A percentile compares a stretch with the other conserved stretches of the same genome.
Conservation (phyloP, 2,888 invertebrate species). For the Alviniconcha strummeri region DNA sequence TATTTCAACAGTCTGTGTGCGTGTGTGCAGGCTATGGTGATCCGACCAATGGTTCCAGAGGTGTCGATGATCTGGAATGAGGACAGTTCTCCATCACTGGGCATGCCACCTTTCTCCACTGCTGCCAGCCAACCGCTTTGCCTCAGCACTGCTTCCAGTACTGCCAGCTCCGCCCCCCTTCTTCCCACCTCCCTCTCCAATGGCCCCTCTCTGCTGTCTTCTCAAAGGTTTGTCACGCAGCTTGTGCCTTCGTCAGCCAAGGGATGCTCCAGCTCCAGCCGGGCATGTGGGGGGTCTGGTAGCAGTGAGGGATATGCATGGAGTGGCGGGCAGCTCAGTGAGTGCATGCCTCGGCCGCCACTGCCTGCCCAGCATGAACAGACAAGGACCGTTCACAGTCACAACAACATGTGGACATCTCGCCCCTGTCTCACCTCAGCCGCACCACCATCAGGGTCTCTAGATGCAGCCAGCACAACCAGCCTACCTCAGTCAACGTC, state of each 20-base stretch:
- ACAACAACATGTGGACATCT: background rate
- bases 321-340: background rate
- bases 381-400: background rate
- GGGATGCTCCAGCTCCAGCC: background rate
- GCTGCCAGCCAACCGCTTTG: background rate
- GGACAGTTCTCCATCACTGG: background rate
- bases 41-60: conserved; percentile 69
- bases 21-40: conserved; percentile 54
- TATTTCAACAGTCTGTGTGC: no score
- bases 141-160: conserved; percentile 27
- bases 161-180: conserved; percentile 2
- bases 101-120: conserved; percentile 1
- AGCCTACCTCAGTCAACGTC: background rate
- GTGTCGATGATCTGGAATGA: conserved; percentile 65
- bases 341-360: background rate
- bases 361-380: background rate
- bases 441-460: background rate
- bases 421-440: background rate
- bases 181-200: background rate
- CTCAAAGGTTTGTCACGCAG: background rate
- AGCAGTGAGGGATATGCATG: background rate
- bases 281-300: background rate
- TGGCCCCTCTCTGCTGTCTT: background rate
- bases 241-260: background rate
- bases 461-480: background rate